These are phyloP conservation scores for Diogma glabrata DNA, from an alignment of 2,888 invertebrate species.

Conservation along the genomic window DNA sequence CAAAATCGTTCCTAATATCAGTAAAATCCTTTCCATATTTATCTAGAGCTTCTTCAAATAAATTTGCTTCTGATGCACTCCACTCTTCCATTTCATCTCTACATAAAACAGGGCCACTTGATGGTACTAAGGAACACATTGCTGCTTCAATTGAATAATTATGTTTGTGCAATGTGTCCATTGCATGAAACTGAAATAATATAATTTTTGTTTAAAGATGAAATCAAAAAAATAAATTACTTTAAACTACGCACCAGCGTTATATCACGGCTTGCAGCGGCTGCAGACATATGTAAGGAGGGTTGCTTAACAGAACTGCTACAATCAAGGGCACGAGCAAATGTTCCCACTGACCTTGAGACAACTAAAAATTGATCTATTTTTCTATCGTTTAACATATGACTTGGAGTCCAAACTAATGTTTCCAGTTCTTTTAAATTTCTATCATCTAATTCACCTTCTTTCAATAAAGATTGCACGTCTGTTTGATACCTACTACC, in stretches of 20 bases:
- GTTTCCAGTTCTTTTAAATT: slow-evolving; percentile 72
- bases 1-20: slow-evolving; percentile 96
- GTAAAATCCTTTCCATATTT: slow-evolving; percentile 98
- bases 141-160: slow-evolving; percentile 85
- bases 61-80: slow-evolving; percentile 97
- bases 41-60: slow-evolving; percentile 97
- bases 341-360: slow-evolving; percentile 92
- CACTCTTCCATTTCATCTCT: slow-evolving; percentile 99
- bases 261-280: slow-evolving; percentile 96
- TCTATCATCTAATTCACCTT: slow-evolving; percentile 51
- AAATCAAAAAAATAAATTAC: too few relatives aligned
- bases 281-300: slow-evolving; percentile 97
- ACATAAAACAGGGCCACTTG: slow-evolving; percentile 90
- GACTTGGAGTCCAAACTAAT: slow-evolving; percentile 89
- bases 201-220: neutral
- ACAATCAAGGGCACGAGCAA: slow-evolving; percentile 96
- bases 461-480: slow-evolving; percentile 67
- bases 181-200: slow-evolving; percentile 77
- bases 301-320: slow-evolving; percentile 98
- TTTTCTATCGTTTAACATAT: slow-evolving; percentile 84
- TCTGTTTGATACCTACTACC: slow-evolving; percentile 97
- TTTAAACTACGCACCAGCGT: slow-evolving; percentile 60
- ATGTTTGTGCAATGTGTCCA: slow-evolving; percentile 92
- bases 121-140: slow-evolving; percentile 85
- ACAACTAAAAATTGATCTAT: slow-evolving; percentile 98